Percentiles rank a stretch among this genome's conserved stretches.
These are phyloP conservation scores for Montipora sp. DNA, from an alignment of 64 coral and sea anemone genomes.

Conservation along the genomic window DNA sequence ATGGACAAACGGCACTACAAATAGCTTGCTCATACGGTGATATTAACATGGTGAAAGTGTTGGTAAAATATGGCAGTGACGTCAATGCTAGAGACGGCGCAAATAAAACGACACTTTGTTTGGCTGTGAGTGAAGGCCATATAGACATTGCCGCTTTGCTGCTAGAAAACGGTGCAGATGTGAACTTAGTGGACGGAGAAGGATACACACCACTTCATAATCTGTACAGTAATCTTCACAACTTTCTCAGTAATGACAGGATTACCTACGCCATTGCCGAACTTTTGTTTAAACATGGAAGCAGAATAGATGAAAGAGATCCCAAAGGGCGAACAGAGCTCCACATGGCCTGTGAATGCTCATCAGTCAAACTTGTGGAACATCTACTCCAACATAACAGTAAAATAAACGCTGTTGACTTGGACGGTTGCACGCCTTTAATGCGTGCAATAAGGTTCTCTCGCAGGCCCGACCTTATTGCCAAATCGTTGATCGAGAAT, in stretches of 20 bases:
- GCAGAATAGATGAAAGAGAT: conserved; percentile 55
- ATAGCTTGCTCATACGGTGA: conserved; percentile 73
- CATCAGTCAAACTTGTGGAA: conserved; percentile 52
- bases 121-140: conserved; percentile 61
- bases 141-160: conserved; percentile 47
- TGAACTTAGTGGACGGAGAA: conserved; percentile 52
- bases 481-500: conserved; percentile 64
- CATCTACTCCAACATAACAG: conserved; percentile 64
- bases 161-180: conserved; percentile 47
- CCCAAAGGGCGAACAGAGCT: conserved; percentile 65
- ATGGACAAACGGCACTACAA: conserved; percentile 84
- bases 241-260: conserved; percentile 52
- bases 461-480: conserved; percentile 56
- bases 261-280: conserved; percentile 13
- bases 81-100: conserved; percentile 65
- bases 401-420: conserved; percentile 64
- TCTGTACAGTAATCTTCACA: conserved; percentile 47
- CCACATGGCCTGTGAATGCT: conserved; percentile 70
- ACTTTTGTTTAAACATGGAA: conserved; percentile 53
- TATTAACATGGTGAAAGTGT: conserved; percentile 57
- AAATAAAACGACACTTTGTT: conserved; percentile 64
- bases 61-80: conserved; percentile 63
- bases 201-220: conserved; percentile 63
- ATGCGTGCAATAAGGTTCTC: conserved; percentile 68
- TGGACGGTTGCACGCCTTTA: conserved; percentile 76